These are phyloP conservation scores for Drosophila parabipectinata DNA, from an alignment of 1,140 invertebrate genomes.

Conservation along the genomic window DNA sequence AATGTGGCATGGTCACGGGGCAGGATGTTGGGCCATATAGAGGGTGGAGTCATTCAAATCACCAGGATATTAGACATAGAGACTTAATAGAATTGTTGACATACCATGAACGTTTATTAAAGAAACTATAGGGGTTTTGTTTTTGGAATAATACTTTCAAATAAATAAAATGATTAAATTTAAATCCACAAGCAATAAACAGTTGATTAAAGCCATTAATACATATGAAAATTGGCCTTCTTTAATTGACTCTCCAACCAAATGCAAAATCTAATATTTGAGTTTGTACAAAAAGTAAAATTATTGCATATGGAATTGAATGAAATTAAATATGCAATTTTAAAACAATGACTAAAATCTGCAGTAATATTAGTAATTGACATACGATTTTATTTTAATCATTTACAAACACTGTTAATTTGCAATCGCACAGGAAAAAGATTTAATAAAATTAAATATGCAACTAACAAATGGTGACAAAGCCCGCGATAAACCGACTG, in stretches of 20 bases:
- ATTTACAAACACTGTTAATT: conserved; percentile 6
- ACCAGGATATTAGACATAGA: conserved; percentile 3
- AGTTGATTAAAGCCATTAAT: background rate
- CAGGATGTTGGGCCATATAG: conserved; percentile 1
- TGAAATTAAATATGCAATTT: background rate
- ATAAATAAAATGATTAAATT: too few relatives aligned
- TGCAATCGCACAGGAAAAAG: background rate
- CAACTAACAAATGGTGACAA: conserved; percentile 1
- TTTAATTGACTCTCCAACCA: background rate
- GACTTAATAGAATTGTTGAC: background rate
- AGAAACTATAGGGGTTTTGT: background rate
- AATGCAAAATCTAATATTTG: background rate
- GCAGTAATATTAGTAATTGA: conserved; percentile 4
- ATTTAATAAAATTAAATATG: conserved; percentile 35
- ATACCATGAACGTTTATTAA: background rate
- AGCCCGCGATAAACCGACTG: background rate
- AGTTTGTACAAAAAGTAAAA: background rate
- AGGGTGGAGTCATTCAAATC: background rate
- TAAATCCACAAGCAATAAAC: too few relatives aligned
- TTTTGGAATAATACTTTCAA: too few relatives aligned
- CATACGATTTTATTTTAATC: background rate
- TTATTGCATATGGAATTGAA: background rate
- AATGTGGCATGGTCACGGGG: conserved; percentile 34
- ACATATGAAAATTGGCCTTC: background rate
- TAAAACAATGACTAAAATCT: background rate